A percentile compares a stretch with the other conserved stretches of the same genome.
phyloP scores from a whole-genome alignment of 2,113 vertebrate species.

The Callaeas wilsoni region DNA sequence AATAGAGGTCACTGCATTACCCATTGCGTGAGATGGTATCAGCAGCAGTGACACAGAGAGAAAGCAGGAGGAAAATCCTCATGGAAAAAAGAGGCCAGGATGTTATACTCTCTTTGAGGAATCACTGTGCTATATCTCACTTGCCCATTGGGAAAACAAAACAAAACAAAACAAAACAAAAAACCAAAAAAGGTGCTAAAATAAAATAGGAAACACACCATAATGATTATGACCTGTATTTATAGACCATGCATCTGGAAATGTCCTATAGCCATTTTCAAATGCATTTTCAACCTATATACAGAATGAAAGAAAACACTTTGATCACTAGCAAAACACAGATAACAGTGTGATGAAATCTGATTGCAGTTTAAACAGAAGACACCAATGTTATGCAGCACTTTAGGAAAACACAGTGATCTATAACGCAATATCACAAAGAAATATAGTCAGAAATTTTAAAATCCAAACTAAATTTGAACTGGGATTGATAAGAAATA shows the following conservation, averaged over 20 bases:
- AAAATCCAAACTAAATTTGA: neutral
- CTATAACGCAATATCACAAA: neutral
- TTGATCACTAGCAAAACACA: neutral
- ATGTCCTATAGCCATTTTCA: neutral
- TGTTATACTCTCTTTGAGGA: neutral
- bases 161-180: too few relatives aligned
- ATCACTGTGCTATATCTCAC: neutral
- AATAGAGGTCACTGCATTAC: neutral
- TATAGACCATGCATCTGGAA: neutral
- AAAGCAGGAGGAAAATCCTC: neutral
- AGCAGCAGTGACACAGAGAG: neutral
- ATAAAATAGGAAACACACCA: neutral
- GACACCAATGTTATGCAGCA: neutral
- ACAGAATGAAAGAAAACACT: neutral
- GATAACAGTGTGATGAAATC: neutral
- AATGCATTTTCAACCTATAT: neutral
- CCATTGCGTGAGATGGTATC: neutral
- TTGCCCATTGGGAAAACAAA: fast-evolving
- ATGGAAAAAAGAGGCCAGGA: neutral
- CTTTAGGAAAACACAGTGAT: neutral
- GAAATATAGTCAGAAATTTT: neutral
- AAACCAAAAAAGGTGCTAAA: neutral
- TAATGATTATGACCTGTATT: neutral
- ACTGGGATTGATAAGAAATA: neutral
- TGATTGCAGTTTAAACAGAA: neutral